These are phyloP conservation scores for Okapia johnstoni DNA, from an alignment of 2,113 vertebrate genomes.

Conservation along the genomic window DNA sequence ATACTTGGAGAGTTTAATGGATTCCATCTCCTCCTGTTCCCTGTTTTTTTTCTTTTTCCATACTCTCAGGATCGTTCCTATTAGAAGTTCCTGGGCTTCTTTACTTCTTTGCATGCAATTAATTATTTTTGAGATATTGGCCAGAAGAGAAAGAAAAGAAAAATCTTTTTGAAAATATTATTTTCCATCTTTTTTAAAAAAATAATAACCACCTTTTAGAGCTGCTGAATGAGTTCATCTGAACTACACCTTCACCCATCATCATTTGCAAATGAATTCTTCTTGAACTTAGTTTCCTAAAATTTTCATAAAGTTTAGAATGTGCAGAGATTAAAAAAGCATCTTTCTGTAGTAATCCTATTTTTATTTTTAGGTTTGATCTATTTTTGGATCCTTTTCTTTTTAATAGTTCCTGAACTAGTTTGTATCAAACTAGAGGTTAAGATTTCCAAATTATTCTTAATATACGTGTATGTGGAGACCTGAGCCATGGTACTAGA, in stretches of 20 bases:
- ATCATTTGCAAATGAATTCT: background rate
- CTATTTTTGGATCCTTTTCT: background rate
- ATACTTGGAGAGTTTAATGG: slow-evolving; percentile 39
- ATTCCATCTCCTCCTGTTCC: background rate
- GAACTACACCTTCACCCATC: background rate
- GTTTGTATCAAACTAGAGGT: background rate
- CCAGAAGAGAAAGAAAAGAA: background rate
- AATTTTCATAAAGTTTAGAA: background rate
- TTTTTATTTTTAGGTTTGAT: background rate
- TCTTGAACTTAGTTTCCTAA: background rate
- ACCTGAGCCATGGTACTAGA: background rate
- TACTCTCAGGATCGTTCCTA: slow-evolving; percentile 9
- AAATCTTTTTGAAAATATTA: background rate
- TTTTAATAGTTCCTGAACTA: background rate
- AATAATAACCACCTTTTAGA: background rate
- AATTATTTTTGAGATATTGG: slow-evolving; percentile 51
- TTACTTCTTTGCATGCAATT: slow-evolving; percentile 46
- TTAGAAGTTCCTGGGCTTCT: slow-evolving; percentile 30
- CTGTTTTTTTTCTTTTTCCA: background rate
- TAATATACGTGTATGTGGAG: background rate
- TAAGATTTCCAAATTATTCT: background rate
- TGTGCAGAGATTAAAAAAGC: background rate
- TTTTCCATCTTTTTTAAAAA: background rate
- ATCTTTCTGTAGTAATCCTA: background rate
- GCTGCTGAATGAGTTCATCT: background rate